Percentiles rank a stretch among this genome's conserved stretches.
These are phyloP conservation scores for Procambarus clarkii DNA, from an alignment of 1,140 invertebrate species.

Conservation along the genomic window DNA sequence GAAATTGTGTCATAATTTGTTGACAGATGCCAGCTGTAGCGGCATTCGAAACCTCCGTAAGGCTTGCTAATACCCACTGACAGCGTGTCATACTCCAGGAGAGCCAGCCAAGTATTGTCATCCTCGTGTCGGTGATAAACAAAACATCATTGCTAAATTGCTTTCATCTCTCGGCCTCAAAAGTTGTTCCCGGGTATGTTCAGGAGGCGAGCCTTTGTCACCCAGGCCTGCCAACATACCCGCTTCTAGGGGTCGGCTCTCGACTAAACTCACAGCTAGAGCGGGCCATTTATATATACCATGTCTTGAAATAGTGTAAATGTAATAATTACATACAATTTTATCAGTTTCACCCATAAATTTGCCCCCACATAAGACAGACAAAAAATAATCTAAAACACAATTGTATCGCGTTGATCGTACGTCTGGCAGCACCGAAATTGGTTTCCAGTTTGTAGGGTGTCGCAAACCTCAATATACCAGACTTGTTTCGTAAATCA, in stretches of 20 bases:
- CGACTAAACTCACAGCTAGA: background rate
- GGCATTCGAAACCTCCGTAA: background rate
- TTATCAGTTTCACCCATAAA: background rate
- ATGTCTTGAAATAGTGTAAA: background rate
- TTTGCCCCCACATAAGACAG: too few species aligned
- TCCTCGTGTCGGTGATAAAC: background rate
- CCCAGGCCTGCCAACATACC: slow-evolving; percentile 20
- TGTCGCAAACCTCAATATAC: slow-evolving; percentile 39
- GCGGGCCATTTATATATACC: background rate
- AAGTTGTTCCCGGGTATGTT: slow-evolving; percentile 26
- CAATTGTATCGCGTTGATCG: background rate
- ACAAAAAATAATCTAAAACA: background rate
- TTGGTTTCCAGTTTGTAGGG: slow-evolving; percentile 37
- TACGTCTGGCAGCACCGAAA: slow-evolving; percentile 24
- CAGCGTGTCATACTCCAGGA: background rate
- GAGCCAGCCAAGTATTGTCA: background rate
- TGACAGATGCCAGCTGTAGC: background rate
- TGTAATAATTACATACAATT: background rate
- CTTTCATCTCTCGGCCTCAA: slow-evolving; percentile 38
- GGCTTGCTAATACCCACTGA: background rate
- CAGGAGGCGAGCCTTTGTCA: slow-evolving; percentile 30
- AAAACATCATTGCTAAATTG: slow-evolving; percentile 18
- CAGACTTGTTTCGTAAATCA: background rate
- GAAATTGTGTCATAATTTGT: slow-evolving; percentile 25
- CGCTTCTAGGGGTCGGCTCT: background rate